Evolutionary conservation across 1,140 invertebrate genomes (phyloP).

Genomic region (Mya arenaria): DNA sequence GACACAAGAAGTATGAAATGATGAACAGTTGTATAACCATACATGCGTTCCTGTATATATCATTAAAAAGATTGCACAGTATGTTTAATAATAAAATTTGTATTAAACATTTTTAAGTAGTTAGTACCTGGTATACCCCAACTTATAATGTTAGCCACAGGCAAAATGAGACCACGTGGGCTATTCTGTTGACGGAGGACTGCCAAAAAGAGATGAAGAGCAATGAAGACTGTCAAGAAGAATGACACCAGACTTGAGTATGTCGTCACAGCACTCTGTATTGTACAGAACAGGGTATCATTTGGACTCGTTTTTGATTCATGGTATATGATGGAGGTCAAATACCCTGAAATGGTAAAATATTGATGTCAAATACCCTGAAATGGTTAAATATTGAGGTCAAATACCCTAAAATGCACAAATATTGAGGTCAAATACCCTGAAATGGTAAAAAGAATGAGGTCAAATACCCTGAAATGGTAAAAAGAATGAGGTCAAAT

Average conservation of each 20-base stretch:
- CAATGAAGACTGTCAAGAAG: slow-evolving; percentile 15
- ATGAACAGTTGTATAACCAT: no score
- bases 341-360: slow-evolving; percentile 12
- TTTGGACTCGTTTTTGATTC: not conserved
- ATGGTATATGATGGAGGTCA: not conserved
- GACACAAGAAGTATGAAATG: no score
- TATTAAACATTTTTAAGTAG: no score
- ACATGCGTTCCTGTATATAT: no score
- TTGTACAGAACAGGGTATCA: not conserved
- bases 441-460: no score
- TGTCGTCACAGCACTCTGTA: slow-evolving; percentile 23
- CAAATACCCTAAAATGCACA: no score
- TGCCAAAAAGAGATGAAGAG: not conserved
- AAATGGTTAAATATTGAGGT: no score
- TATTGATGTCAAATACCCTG: no score
- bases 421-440: no score
- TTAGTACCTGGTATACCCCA: not conserved
- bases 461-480: slow-evolving; percentile 10
- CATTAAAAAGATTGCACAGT: no score
- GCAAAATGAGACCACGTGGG: not conserved
- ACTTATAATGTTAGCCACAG: not conserved
- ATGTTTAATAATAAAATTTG: no score
- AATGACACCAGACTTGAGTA: slow-evolving; percentile 40
- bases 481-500: no score
- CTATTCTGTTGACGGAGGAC: not conserved